Percentiles rank a stretch among this genome's conserved stretches.
phyloP scores from a whole-genome alignment of 2,888 invertebrate species.

The Sphaerolaimus hirsutus region DNA sequence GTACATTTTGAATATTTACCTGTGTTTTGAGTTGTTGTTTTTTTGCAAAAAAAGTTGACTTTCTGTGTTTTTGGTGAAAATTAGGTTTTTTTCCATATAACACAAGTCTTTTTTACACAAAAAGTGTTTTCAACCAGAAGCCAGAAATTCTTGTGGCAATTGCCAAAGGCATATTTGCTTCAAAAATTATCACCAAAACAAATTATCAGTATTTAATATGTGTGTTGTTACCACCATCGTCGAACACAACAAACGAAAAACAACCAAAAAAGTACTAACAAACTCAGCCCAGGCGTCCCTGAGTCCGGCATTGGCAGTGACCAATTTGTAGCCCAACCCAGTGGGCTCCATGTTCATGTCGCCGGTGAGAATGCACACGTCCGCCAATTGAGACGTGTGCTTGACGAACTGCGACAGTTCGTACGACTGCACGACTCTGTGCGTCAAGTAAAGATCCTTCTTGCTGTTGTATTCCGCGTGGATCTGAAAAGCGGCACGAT shows the following conservation, averaged over 20 bases:
- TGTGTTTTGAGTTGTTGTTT: too few relatives aligned
- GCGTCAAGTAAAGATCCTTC: slow-evolving; percentile 60
- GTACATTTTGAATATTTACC: too few relatives aligned
- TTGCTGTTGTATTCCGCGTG: slow-evolving; percentile 72
- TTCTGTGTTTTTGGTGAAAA: too few relatives aligned
- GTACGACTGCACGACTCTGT: slow-evolving; percentile 48
- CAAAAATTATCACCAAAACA: too few relatives aligned
- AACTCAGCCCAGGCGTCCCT: slow-evolving; percentile 21
- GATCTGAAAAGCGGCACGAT: slow-evolving; percentile 38
- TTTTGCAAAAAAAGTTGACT: too few relatives aligned
- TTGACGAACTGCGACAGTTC: slow-evolving; percentile 80
- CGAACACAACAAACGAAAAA: neutral
- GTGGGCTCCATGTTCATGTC: slow-evolving; percentile 76
- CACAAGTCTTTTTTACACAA: too few relatives aligned
- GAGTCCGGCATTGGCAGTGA: slow-evolving; percentile 15
- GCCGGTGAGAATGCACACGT: slow-evolving; percentile 64
- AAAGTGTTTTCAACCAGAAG: too few relatives aligned
- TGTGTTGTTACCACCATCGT: neutral
- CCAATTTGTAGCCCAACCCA: slow-evolving; percentile 32
- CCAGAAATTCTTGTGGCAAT: neutral
- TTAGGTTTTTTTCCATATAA: too few relatives aligned
- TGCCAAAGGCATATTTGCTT: too few relatives aligned
- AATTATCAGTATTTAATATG: too few relatives aligned
- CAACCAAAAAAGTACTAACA: too few relatives aligned
- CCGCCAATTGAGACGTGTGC: slow-evolving; percentile 40